Base-by-base conservation (phyloP, 2,888 invertebrate genomes). In the Meghimatium bilineatum region DNA sequence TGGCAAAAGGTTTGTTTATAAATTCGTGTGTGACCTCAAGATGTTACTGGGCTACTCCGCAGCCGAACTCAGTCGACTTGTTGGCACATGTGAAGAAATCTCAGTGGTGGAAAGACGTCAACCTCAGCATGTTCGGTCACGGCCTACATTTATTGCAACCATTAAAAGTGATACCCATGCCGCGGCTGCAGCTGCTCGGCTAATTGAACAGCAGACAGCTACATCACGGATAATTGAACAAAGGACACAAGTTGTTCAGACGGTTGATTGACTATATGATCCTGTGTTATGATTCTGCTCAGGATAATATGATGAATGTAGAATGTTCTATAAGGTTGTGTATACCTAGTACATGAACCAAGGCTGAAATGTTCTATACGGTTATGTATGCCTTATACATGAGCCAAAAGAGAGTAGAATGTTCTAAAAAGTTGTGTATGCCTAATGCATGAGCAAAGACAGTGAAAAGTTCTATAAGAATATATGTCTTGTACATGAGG, bases 1-100 rank as follows among this genome's bases (percentile, higher is more conserved):
- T 89, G 94, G 95, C 10, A 95, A 95, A 89, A 95, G 96, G 86
- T 98, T 98, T 93, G 98, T 98, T 1, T 99, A 99, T 94, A 98
- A 98, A 93, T 99, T 98, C 94, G 97, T 98, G 44, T 98, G 98
- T 93, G 97, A 99, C 93, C 94, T 99, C 29, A 96, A 97, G 88
- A 92, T 92, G 89, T 86, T 93, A 84, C 89, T 93, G 67, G 93
- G 93, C n/a, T 93, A 93, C 86, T 89, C 92, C 12, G 93, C 93
- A 1, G 92, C 89, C 10, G 93, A 93, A 84, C 88, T 93, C 49
- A 91, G 97, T 0, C 95, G 95, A 80, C 94, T 97, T 69, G 97
- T 98, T 20, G 95, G 95, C 60, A 95, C 95, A 82, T 93, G 94
- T 88, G 93, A 93, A 32, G 91, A 93, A 86, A 93, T 92, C 85